phyloP scores from a whole-genome alignment of 2,113 vertebrate species.

The Motacilla tschutschensis region DNA sequence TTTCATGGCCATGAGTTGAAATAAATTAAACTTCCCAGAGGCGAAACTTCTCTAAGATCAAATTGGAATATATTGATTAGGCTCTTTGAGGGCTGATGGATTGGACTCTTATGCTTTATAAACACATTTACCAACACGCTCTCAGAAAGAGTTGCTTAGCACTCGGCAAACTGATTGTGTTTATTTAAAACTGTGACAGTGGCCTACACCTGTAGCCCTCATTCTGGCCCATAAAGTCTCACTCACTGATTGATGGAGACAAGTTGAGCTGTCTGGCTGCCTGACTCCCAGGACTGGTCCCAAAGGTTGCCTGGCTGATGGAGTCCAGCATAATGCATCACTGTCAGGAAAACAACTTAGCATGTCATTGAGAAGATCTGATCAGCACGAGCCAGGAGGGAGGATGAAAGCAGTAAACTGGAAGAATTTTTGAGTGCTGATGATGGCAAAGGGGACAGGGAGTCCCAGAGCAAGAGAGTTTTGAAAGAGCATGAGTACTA shows the following conservation, averaged over 20 bases:
- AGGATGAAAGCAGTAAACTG: slow-evolving; percentile 45
- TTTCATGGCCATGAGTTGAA: slow-evolving; percentile 73
- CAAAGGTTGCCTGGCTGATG: slow-evolving; percentile 50
- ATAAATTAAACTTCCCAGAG: slow-evolving; percentile 79
- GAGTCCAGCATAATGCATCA: slow-evolving; percentile 60
- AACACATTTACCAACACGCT: slow-evolving; percentile 74
- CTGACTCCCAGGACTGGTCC: slow-evolving; percentile 57
- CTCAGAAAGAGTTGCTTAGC: slow-evolving; percentile 72
- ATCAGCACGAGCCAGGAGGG: slow-evolving; percentile 31
- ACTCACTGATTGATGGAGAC: slow-evolving; percentile 61
- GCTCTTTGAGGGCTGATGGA: slow-evolving; percentile 77
- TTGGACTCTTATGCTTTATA: slow-evolving; percentile 73
- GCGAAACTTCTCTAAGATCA: slow-evolving; percentile 73
- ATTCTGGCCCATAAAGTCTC: slow-evolving; percentile 53
- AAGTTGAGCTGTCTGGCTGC: slow-evolving; percentile 57
- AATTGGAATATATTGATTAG: slow-evolving; percentile 82
- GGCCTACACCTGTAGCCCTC: slow-evolving; percentile 44
- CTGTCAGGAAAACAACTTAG: slow-evolving; percentile 56
- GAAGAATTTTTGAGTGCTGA: slow-evolving; percentile 57
- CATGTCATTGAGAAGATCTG: slow-evolving; percentile 47
- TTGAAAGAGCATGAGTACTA: slow-evolving; percentile 25
- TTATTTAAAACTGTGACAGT: slow-evolving; percentile 68
- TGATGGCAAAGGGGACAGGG: slow-evolving; percentile 29
- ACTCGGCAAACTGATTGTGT: slow-evolving; percentile 64
- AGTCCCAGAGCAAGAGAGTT: slow-evolving; percentile 33